Evolutionary conservation across 2,113 vertebrate genomes (phyloP).

Genomic region (Gnathonemus echidnorhynchus): DNA sequence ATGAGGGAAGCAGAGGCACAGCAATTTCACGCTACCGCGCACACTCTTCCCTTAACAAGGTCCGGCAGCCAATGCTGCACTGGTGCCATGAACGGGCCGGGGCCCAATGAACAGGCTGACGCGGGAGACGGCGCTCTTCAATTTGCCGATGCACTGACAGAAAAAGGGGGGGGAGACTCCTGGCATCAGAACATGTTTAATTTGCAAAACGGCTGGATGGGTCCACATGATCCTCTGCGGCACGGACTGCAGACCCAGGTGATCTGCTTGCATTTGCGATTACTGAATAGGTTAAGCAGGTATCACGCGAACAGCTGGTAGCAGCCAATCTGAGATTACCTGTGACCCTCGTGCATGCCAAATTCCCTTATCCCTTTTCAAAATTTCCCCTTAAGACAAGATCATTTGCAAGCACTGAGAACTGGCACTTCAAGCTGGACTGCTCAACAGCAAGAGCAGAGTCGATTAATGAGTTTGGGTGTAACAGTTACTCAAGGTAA

Average conservation of each 20-base stretch:
- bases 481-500: neutral
- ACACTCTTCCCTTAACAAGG: constrained; percentile 1
- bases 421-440: neutral
- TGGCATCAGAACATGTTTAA: neutral
- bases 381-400: neutral
- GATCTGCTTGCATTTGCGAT: neutral
- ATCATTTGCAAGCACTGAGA: neutral
- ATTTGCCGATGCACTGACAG: neutral
- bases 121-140: neutral
- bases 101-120: neutral
- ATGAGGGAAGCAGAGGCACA: neutral
- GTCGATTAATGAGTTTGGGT: neutral
- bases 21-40: neutral
- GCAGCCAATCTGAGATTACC: neutral
- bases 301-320: neutral
- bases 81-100: neutral
- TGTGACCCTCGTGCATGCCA: neutral
- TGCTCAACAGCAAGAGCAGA: neutral
- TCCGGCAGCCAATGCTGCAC: neutral
- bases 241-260: neutral
- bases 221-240: neutral
- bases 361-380: neutral
- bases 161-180: neutral
- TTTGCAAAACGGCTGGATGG: neutral
- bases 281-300: neutral